A percentile compares a stretch with the other conserved stretches of the same genome.
These are phyloP conservation scores for Aplysia californica DNA, from an alignment of 1,140 invertebrate genomes.

Conservation along the genomic window DNA sequence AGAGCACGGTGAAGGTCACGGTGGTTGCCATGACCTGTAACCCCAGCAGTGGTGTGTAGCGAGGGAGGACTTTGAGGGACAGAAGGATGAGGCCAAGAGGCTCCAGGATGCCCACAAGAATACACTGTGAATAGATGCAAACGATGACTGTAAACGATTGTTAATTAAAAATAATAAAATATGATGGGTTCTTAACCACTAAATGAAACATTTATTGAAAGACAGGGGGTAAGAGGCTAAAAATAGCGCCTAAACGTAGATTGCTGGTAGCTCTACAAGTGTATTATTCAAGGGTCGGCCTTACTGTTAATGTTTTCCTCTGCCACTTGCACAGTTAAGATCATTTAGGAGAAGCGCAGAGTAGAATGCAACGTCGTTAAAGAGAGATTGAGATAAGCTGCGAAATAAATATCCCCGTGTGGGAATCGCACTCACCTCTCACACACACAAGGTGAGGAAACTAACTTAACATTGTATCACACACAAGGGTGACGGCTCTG, in stretches of 20 bases:
- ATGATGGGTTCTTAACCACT: not conserved
- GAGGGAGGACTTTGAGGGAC: slow-evolving; percentile 22
- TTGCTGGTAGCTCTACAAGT: not conserved
- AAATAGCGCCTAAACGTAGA: not conserved
- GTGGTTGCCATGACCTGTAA: slow-evolving; percentile 22
- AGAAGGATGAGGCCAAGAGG: slow-evolving; percentile 31
- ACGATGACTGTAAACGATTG: too few relatives aligned
- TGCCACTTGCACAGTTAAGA: too few relatives aligned
- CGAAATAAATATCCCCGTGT: not conserved
- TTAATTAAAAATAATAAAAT: not conserved
- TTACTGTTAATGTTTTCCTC: not conserved
- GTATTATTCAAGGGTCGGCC: not conserved
- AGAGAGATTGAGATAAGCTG: not conserved
- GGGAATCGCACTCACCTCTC: too few relatives aligned
- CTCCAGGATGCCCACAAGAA: slow-evolving; percentile 29
- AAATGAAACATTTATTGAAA: not conserved
- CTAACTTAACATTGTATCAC: too few relatives aligned
- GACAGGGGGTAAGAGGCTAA: not conserved
- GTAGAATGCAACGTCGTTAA: not conserved
- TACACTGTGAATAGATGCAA: too few relatives aligned
- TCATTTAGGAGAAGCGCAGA: not conserved
- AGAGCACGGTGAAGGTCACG: slow-evolving; percentile 24
- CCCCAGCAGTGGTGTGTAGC: not conserved
- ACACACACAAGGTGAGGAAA: too few relatives aligned
- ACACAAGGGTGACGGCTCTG: too few relatives aligned